Evolutionary conservation across 2,113 vertebrate species (phyloP), one percentile per base, ranked within the genome.

Genomic region (Okapia johnstoni): DNA sequence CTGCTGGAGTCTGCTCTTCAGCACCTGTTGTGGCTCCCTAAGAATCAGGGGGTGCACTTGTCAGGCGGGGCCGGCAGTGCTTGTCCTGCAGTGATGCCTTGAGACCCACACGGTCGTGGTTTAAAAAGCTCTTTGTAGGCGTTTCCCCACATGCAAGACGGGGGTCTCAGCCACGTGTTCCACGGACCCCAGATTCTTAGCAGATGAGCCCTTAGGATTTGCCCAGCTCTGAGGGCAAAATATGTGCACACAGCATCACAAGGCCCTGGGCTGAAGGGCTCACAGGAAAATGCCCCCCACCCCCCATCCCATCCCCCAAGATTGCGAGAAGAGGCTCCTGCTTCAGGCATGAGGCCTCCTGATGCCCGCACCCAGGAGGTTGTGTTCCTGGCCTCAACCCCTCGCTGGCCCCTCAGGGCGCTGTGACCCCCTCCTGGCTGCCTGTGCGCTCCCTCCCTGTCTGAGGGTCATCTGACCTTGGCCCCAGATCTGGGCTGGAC

Each of bases 361-460:
- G n/a, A 40, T 0, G 2, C 63, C n/a, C 2, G 19, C 4, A 15
- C 6, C 15, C 26, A 9, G 79, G 43, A 43, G n/a, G 9, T 3
- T 55, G 73, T 7, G 16, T 58, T 84, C 54, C 33, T 88, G 58
- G n/a, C 28, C 80, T 55, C 26, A 15, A 33, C 63, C 63, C 33
- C 16, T 36, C 7, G 33, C 63, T 48, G 10, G 23, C 50, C 46
- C 85, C 48, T 2, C 10, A 55, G 66, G 30, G 43, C 1, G 0
- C 1, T 6, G 43, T 70, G 21, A 2, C 4, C 16, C 36, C 33
- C 1, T 13, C 16, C n/a, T 36, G 9, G 8, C 48, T 25, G 30
- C n/a, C 15, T 11, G 23, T 40, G 7, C 6, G 5, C n/a, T 55
- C 0, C 5, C 43, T 54, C 26, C 50, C n/a, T 77, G 16, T 88